phyloP scores from a whole-genome alignment of 2,888 invertebrate species.

The Pyrgus malvae region DNA sequence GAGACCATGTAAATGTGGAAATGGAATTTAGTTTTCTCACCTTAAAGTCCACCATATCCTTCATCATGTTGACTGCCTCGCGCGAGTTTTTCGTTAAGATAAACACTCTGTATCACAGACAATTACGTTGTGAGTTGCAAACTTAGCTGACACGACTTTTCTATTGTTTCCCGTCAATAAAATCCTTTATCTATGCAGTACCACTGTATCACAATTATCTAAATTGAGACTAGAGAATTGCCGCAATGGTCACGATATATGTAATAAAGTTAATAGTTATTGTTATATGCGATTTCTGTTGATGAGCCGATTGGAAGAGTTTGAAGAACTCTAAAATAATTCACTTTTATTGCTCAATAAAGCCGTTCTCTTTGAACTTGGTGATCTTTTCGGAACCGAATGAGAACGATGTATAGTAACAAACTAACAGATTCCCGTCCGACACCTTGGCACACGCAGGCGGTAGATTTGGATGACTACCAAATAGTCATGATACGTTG shows the following conservation, averaged over 20 bases:
- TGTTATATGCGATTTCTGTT: slow-evolving; percentile 41
- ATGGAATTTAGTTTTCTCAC: slow-evolving; percentile 36
- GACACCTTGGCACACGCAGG: slow-evolving; percentile 53
- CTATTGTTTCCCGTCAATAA: slow-evolving; percentile 57
- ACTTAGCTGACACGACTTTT: slow-evolving; percentile 54
- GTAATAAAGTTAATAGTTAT: slow-evolving; percentile 57
- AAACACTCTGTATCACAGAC: slow-evolving; percentile 46
- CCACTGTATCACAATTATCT: slow-evolving; percentile 64
- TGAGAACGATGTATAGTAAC: slow-evolving; percentile 45
- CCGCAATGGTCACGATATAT: slow-evolving; percentile 46
- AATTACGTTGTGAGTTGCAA: slow-evolving; percentile 50
- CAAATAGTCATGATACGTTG: slow-evolving; percentile 44
- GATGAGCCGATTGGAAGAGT: slow-evolving; percentile 29
- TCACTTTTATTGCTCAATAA: slow-evolving; percentile 53
- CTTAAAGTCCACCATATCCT: slow-evolving; percentile 54
- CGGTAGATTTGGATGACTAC: slow-evolving; percentile 57
- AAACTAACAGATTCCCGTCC: slow-evolving; percentile 34
- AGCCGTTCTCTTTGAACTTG: slow-evolving; percentile 43
- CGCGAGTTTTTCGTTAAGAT: slow-evolving; percentile 31
- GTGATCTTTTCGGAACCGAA: slow-evolving; percentile 48
- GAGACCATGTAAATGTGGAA: too few species aligned
- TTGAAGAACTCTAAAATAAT: slow-evolving; percentile 52
- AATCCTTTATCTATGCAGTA: slow-evolving; percentile 65
- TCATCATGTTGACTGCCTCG: slow-evolving; percentile 47
- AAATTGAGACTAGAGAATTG: slow-evolving; percentile 60